These are phyloP conservation scores for Tenualosa ilisha DNA, from an alignment of 2,797 vertebrate species.

Conservation along the genomic window DNA sequence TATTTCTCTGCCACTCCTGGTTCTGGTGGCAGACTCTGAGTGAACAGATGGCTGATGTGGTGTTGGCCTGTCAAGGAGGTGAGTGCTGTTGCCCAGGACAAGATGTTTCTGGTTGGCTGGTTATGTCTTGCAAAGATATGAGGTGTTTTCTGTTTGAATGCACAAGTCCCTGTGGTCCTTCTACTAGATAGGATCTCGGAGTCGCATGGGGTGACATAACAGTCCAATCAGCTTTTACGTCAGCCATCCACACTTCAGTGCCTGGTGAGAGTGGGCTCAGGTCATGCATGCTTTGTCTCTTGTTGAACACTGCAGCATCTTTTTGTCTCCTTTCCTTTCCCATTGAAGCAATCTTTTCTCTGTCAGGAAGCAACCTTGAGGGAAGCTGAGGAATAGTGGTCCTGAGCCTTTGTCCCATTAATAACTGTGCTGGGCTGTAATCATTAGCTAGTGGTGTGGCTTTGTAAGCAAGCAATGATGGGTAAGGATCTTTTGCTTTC, in stretches of 20 bases:
- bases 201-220: conserved; percentile 12
- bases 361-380: neutral
- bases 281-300: neutral
- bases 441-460: conserved; percentile 4
- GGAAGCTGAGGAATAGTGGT: conserved; percentile 26
- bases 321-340: conserved; percentile 4
- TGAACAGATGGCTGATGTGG: too few species aligned
- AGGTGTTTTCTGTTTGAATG: conserved; percentile 14
- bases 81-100: too few species aligned
- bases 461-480: neutral
- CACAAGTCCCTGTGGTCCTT: conserved; percentile 12
- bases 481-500: neutral
- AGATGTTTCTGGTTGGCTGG: too few species aligned
- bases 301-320: neutral
- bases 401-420: conserved; percentile 10
- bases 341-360: neutral
- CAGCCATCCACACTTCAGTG: neutral
- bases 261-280: conserved; percentile 26
- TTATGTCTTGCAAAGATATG: neutral
- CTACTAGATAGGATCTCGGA: conserved; percentile 7
- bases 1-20: conserved; percentile 24
- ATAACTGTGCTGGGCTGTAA: conserved; percentile 10
- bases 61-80: too few species aligned
- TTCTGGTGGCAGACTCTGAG: conserved; percentile 13
- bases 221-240: conserved; percentile 17